Base-by-base conservation (phyloP, 2,888 invertebrate genomes). In the Priocnemis perturbator region DNA sequence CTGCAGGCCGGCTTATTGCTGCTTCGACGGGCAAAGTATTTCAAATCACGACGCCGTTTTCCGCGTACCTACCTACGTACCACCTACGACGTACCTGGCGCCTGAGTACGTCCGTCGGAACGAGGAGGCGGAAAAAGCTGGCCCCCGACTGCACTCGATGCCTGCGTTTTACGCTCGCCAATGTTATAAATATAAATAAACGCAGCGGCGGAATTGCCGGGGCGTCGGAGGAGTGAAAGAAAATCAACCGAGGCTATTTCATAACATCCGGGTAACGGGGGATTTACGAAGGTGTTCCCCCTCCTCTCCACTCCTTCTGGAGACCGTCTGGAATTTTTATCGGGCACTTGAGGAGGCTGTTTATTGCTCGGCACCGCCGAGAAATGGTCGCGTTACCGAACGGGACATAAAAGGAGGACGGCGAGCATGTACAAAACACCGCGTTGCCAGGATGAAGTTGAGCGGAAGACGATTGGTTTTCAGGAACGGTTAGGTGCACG, bases 321-420 rank as follows among this genome's bases (percentile, higher is more conserved):
- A 53, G 69, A 62, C 65, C 47, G 64, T 26, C 53, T 47, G 67
- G 69, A 79, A 79, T 79, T 79, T 79, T 79, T 75, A 77, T 71
- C 61, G 65, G 69, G 69, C 69, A 69, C 73, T 71, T 60, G 72
- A 69, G 77, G 55, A 67, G 67, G 70, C 77, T 77, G 79, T 79
- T 79, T 79, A 77, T 79, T 75, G 75, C 79, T 37, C 63, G 67
- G 30, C 17, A 17, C 26, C 50, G 67, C 57, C 71, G 74, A 79
- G 71, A 77, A 77, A 79, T 69, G 77, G 72, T 62, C 59, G 73
- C 62, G 67, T 67, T 48, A 57, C 50, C 44, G 59, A 58, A 45
- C 53, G 59, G 61, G 65, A 65, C 62, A 70, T 72, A 72, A 79
- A 75, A 73, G 79, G 71, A 77, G 70, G 77, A 64, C 65, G 66